These are phyloP conservation scores for Lepilemur septentrionalis DNA, from an alignment of 2,797 vertebrate genomes.

Conservation along the genomic window DNA sequence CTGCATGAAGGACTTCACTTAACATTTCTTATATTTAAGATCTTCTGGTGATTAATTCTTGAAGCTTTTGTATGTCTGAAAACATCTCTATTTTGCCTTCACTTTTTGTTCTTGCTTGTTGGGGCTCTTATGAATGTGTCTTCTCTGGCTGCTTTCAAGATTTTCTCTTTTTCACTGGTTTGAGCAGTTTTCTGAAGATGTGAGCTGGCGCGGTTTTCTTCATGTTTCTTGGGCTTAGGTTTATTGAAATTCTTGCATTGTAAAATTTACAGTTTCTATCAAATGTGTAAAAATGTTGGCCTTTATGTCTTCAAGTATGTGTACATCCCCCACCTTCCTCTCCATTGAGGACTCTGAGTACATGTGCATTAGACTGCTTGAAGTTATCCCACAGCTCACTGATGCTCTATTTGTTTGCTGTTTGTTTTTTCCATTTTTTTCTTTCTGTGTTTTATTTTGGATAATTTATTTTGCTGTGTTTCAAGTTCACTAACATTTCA, in stretches of 20 bases:
- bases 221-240: not conserved
- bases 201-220: not conserved
- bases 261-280: not conserved
- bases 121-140: no score
- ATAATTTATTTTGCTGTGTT: not conserved
- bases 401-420: not conserved
- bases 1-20: not conserved
- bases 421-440: not conserved
- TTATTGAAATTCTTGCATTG: not conserved
- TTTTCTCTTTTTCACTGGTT: not conserved
- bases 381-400: not conserved
- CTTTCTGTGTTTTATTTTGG: not conserved
- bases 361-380: not conserved
- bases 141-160: not conserved
- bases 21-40: not conserved
- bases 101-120: no score
- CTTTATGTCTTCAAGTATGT: not conserved
- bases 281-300: no score
- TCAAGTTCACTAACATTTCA: not conserved
- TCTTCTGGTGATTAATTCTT: not conserved
- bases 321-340: not conserved
- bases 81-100: no score
- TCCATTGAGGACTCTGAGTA: not conserved
- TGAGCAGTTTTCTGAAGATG: not conserved
- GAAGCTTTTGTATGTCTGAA: no score